phyloP scores from a whole-genome alignment of 2,888 invertebrate genomes.

The Drosophila paranaensis region DNA sequence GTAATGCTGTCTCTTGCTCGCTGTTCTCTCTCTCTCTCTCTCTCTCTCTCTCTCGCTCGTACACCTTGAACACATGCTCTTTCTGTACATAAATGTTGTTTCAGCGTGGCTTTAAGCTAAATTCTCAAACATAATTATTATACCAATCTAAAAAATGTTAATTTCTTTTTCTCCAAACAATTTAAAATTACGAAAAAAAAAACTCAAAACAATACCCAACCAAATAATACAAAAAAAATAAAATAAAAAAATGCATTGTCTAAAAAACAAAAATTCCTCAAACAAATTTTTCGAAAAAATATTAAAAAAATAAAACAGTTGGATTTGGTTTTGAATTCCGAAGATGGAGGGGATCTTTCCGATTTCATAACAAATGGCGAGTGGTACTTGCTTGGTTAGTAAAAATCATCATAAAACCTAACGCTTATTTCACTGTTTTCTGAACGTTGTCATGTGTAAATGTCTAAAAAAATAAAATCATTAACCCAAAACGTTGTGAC shows the following conservation, averaged over 20 bases:
- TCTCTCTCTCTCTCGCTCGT: conserved; percentile 55
- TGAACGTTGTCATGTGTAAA: conserved; percentile 69
- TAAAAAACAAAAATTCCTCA: conserved; percentile 10
- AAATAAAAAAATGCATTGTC: conserved; percentile 48
- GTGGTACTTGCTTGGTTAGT: conserved; percentile 99
- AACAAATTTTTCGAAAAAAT: conserved; percentile 60
- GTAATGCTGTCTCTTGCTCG: conserved; percentile 34
- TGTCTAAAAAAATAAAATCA: conserved; percentile 45
- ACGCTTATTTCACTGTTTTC: conserved; percentile 67
- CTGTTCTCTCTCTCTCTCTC: conserved; percentile 33
- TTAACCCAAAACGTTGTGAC: conserved; percentile 31
- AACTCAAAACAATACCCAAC: conserved; percentile 70
- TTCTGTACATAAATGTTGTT: conserved; percentile 79
- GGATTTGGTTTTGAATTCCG: conserved; percentile 97
- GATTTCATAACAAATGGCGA: conserved; percentile 99
- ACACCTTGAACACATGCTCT: conserved; percentile 74
- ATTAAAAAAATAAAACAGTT: conserved; percentile 87
- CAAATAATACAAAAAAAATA: conserved; percentile 45
- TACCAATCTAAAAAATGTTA: conserved; percentile 70
- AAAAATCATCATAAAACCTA: conserved; percentile 73
- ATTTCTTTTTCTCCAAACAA: conserved; percentile 71
- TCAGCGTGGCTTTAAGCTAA: conserved; percentile 69
- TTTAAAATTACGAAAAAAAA: conserved; percentile 38
- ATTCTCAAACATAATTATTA: conserved; percentile 42
- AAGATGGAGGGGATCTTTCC: conserved; percentile 96